Conservation (phyloP, 2,797 vertebrate genomes). For the Amniataba percoides region DNA sequence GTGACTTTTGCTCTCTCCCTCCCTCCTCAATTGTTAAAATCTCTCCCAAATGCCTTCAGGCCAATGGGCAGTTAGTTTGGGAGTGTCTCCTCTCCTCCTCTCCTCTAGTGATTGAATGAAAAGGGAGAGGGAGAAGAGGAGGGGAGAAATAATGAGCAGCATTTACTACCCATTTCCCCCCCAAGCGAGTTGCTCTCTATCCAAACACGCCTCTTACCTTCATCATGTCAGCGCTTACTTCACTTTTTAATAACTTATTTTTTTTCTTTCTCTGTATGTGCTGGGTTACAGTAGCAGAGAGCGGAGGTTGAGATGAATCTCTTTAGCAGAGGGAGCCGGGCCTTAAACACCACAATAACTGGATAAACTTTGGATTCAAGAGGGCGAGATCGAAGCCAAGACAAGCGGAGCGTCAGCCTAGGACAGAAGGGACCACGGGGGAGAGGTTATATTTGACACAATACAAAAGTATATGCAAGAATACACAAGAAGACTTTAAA, state of each 20-base stretch:
- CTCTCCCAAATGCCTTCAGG: slow-evolving; percentile 74
- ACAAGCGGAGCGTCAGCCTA: slow-evolving; percentile 34
- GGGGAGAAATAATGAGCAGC: slow-evolving; percentile 69
- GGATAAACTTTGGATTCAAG: slow-evolving; percentile 46
- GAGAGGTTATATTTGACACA: slow-evolving; percentile 44
- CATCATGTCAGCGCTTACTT: slow-evolving; percentile 1
- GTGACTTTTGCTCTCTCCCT: slow-evolving; percentile 65
- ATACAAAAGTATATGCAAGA: slow-evolving; percentile 7
- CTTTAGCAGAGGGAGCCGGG: slow-evolving; percentile 58
- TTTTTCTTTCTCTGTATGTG: background rate
- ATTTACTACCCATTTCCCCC: slow-evolving; percentile 47
- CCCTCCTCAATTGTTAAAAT: slow-evolving; percentile 81
- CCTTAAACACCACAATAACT: slow-evolving; percentile 42
- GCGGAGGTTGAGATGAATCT: slow-evolving; percentile 49
- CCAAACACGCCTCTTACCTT: slow-evolving; percentile 30
- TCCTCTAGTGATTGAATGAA: slow-evolving; percentile 62
- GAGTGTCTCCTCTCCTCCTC: slow-evolving; percentile 79
- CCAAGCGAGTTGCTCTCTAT: slow-evolving; percentile 53
- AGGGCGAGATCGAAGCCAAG: slow-evolving; percentile 60
- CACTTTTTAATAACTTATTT: slow-evolving; percentile 12
- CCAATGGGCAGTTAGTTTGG: slow-evolving; percentile 82
- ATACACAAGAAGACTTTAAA: background rate
- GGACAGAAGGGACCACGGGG: slow-evolving; percentile 13
- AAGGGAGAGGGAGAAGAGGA: slow-evolving; percentile 55
- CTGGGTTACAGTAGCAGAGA: slow-evolving; percentile 45